Evolutionary conservation across 92 coral and sea anemone species (phyloP), one percentile per base, ranked within the genome.

Genomic region (Palythoa caribaeorum): DNA sequence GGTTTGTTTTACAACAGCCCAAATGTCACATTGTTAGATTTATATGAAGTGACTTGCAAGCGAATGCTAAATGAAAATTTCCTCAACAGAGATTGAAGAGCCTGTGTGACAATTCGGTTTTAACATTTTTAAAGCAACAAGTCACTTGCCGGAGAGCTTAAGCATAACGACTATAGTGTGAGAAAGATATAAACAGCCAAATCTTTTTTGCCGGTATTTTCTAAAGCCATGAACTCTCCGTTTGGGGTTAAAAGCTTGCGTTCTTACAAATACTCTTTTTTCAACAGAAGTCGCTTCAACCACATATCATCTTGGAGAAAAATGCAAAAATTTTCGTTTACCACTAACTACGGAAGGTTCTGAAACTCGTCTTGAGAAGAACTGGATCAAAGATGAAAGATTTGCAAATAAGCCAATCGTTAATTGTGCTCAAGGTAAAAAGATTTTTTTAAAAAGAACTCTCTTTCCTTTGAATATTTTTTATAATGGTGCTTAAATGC

Each of bases 391-490:
- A 60, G 84, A 79, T 59, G 72, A 60, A 62, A 79, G 16, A 57
- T 79, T 79, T 15, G 9, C 55, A 59, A 57, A 62, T 62, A 79
- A 79, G 17, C 54, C 84, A 20, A 55, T 66, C 38, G 39, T 79
- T 53, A 60, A 79, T 1, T 1, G 84, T 38, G 72, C 66, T 79
- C 73, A 60, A 59, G 84, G 84, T 79, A 79, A 39, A 35, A 39
- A 59, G 38, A 8, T 52, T 79, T 79, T 60, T 38, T 15, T 47
- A 60, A 59, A 59, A 79, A 37, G 28, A 28, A 28, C 17, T 59
- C 57, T 57, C 47, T 79, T 59, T 37, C 38, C 39, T 60, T 79
- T 79, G 60, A 79, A 79, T 79, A 38, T 17, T 79, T 60, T 10
- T 15, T 79, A 4, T 44, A 78, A 70, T 65, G 20, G 70, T 54